phyloP scores from a whole-genome alignment of 2,888 invertebrate species.

The Drosophila antonietae region DNA sequence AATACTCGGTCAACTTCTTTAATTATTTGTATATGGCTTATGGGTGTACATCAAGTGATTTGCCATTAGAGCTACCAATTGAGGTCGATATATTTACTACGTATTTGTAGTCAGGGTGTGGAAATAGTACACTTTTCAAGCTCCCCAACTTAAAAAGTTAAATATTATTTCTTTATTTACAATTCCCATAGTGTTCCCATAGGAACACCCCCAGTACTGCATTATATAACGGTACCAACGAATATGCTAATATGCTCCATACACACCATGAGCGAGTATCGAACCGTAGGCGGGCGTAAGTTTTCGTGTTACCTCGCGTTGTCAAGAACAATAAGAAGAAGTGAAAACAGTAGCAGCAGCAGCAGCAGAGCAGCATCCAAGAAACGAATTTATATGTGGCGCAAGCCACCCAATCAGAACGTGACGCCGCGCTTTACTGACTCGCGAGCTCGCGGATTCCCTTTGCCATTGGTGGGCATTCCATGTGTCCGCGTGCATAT shows the following conservation, averaged over 20 bases:
- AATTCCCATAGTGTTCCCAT: too few species aligned
- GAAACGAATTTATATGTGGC: not conserved
- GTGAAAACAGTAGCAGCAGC: not conserved
- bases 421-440: not conserved
- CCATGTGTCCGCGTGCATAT: not conserved
- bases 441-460: not conserved
- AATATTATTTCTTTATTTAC: too few species aligned
- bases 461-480: slow-evolving; percentile 5
- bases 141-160: too few species aligned
- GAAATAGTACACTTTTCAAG: too few species aligned
- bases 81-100: too few species aligned
- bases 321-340: slow-evolving; percentile 1
- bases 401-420: slow-evolving; percentile 6
- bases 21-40: too few species aligned
- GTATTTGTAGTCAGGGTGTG: too few species aligned
- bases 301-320: not conserved
- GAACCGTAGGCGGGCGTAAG: not conserved
- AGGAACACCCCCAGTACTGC: not conserved
- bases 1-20: too few species aligned
- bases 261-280: not conserved
- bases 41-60: too few species aligned
- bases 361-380: not conserved
- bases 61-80: too few species aligned
- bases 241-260: not conserved
- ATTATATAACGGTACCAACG: not conserved